Evolutionary conservation across 2,888 invertebrate genomes (phyloP).

Genomic region (Sphaerophoria taeniata): DNA sequence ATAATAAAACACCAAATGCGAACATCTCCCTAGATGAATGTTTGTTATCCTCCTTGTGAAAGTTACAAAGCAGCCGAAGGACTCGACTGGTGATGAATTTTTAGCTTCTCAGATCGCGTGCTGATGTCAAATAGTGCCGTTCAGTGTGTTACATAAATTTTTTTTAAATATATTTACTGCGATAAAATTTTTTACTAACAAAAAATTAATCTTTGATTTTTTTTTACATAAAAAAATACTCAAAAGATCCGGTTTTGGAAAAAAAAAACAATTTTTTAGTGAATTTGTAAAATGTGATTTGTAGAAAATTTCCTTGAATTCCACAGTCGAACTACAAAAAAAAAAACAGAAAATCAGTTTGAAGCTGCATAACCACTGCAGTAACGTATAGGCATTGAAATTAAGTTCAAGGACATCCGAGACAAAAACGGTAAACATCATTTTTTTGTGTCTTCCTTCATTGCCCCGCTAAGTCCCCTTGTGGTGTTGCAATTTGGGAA

Average conservation of each 20-base stretch:
- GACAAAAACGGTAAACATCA: constrained; percentile 66
- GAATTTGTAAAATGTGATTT: not conserved
- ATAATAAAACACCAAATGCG: constrained; percentile 39
- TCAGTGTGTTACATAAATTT: constrained; percentile 59
- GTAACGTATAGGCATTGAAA: constrained; percentile 65
- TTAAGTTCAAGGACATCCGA: constrained; percentile 73
- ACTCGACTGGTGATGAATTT: constrained; percentile 68
- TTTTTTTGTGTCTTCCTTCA: constrained; percentile 4
- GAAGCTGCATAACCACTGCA: constrained; percentile 71
- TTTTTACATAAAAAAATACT: not conserved
- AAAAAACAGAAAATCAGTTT: constrained; percentile 20
- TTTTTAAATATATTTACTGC: constrained; percentile 26
- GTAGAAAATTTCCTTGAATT: not conserved
- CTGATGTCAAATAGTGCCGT: constrained; percentile 72
- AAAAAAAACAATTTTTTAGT: constrained; percentile 38
- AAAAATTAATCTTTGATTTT: not conserved
- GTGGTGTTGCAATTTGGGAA: constrained; percentile 1
- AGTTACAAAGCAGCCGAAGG: constrained; percentile 64
- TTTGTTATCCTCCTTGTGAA: constrained; percentile 65
- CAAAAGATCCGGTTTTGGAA: constrained; percentile 56
- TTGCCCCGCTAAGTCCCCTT: constrained; percentile 7
- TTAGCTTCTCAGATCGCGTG: constrained; percentile 74
- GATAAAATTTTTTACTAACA: constrained; percentile 5
- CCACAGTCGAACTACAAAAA: constrained; percentile 4
- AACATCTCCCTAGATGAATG: constrained; percentile 74